Percentiles rank a stretch among this genome's conserved stretches.
phyloP scores from a whole-genome alignment of 2,888 invertebrate species.

The Athrips mouffetella region DNA sequence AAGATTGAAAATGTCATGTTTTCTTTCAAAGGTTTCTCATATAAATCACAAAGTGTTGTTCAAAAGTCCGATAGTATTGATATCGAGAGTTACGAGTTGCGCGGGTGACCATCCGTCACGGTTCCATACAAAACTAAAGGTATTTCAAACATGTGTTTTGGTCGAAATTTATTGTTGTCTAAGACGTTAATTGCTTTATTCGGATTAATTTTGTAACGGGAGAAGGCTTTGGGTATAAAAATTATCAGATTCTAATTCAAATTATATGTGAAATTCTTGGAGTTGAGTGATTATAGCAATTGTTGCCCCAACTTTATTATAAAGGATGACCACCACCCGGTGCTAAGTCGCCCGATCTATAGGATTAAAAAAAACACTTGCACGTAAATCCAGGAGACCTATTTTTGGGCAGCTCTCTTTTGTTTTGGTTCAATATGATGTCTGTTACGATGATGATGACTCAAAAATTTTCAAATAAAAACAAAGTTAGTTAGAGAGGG shows the following conservation, averaged over 20 bases:
- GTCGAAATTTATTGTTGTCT: conserved; percentile 7
- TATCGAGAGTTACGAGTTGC: conserved; percentile 38
- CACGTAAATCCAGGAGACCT: too few relatives aligned
- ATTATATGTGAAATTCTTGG: too few relatives aligned
- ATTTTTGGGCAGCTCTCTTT: too few relatives aligned
- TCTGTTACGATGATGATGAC: too few relatives aligned
- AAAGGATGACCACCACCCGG: too few relatives aligned
- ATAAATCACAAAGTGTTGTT: conserved; percentile 50
- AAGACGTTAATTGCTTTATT: conserved; percentile 9
- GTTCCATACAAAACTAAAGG: not conserved
- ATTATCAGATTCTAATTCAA: not conserved
- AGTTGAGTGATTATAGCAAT: too few relatives aligned
- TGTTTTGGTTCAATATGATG: too few relatives aligned
- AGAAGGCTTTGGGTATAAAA: conserved; percentile 5
- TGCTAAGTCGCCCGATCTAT: too few relatives aligned
- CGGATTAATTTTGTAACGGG: conserved; percentile 6
- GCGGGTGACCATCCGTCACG: conserved; percentile 40
- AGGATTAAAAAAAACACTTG: too few relatives aligned
- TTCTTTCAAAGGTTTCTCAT: conserved; percentile 44
- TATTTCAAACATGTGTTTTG: conserved; percentile 11
- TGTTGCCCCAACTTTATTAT: too few relatives aligned
- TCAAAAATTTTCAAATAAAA: too few relatives aligned
- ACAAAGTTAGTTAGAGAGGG: too few relatives aligned
- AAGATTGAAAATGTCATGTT: not conserved
- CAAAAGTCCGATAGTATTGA: conserved; percentile 54